phyloP scores from a whole-genome alignment of 2,888 invertebrate species.

The Sphecodes monilicornis region DNA sequence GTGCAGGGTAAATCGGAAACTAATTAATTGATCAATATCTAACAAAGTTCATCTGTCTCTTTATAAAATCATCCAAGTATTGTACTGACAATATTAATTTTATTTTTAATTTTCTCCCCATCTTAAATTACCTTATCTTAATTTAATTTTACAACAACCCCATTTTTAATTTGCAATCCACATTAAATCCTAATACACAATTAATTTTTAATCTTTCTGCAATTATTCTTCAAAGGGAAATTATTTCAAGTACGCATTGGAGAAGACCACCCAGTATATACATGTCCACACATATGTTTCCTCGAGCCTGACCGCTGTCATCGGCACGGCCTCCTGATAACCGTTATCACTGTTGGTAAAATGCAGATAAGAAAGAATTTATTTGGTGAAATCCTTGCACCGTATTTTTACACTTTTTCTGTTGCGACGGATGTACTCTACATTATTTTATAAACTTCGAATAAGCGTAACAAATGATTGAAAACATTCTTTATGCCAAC shows the following conservation, averaged over 20 bases:
- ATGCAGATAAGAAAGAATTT: conserved; percentile 50
- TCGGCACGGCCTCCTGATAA: conserved; percentile 52
- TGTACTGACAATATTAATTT: no score
- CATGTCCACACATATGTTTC: conserved; percentile 22
- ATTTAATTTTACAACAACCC: no score
- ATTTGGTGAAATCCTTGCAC: conserved; percentile 51
- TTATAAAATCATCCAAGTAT: no score
- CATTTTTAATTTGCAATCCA: no score
- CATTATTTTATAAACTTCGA: neutral
- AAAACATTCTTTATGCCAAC: no score
- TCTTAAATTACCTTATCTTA: no score
- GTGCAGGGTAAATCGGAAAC: no score
- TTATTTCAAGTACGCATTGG: neutral
- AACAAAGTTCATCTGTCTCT: no score
- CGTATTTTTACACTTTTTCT: conserved; percentile 26
- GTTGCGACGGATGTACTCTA: neutral
- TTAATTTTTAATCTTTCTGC: neutral
- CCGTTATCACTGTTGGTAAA: conserved; percentile 55
- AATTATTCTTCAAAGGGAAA: neutral
- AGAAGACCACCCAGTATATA: neutral
- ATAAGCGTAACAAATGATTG: no score
- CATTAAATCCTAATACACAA: no score
- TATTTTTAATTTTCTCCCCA: no score
- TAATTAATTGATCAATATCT: no score
- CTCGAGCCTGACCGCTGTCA: conserved; percentile 46